Conservation (phyloP, 2,113 vertebrate genomes). For the Natator depressus region DNA sequence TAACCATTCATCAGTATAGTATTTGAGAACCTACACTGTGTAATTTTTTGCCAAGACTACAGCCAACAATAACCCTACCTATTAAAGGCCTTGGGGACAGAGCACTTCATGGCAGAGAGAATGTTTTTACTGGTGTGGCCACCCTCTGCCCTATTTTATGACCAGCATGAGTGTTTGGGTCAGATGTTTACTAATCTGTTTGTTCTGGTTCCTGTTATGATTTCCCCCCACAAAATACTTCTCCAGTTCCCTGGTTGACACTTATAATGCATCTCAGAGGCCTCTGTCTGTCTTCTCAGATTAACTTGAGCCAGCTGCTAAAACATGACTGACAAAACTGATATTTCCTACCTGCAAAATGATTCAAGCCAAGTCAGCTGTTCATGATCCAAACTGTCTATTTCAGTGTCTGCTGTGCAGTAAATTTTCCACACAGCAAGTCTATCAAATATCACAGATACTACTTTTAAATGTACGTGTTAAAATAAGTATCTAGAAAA, state of each 20-base stretch:
- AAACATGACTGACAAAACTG: not conserved
- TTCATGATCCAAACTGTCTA: not conserved
- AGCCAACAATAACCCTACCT: not conserved
- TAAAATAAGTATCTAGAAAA: not conserved
- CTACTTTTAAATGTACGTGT: not conserved
- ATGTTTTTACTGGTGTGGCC: not conserved
- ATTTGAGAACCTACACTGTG: not conserved
- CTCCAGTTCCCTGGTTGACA: not conserved
- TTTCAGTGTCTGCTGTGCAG: not conserved
- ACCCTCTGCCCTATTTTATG: rapidly evolving
- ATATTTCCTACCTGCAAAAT: not conserved
- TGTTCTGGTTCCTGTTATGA: not conserved
- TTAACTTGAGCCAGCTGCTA: not conserved
- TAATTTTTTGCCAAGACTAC: not conserved
- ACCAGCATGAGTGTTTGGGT: not conserved
- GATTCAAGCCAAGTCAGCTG: not conserved
- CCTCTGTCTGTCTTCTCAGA: not conserved
- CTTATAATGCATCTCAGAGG: not conserved
- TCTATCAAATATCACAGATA: rapidly evolving
- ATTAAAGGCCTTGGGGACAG: not conserved
- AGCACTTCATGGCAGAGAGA: not conserved
- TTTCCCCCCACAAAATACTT: not conserved
- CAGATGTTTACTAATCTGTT: not conserved
- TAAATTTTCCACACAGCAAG: not conserved
- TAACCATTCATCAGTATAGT: not conserved